Conservation (phyloP, 1,140 invertebrate species). For the Phenacoccus solenopsis region DNA sequence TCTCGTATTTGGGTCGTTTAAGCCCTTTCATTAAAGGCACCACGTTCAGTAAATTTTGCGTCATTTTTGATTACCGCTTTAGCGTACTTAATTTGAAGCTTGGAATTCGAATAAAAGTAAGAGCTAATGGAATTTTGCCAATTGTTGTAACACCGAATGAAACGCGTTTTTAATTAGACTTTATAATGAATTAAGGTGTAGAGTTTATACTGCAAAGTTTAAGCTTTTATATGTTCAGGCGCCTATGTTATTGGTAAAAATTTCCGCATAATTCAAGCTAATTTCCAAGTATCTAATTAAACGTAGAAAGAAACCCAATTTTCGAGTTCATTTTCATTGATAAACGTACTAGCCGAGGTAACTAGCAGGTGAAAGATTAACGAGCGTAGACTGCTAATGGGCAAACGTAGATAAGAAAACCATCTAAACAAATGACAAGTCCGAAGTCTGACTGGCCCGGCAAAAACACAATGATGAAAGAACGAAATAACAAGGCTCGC, state of each 20-base stretch:
- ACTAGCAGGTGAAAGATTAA: no score
- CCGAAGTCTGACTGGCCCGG: neutral
- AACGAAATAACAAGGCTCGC: neutral
- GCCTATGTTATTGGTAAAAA: no score
- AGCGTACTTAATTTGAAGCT: neutral
- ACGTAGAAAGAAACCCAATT: no score
- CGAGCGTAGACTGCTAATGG: no score
- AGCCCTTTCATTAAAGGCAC: neutral
- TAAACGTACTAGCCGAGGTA: no score
- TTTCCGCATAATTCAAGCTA: no score
- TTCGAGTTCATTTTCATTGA: no score
- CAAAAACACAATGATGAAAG: neutral
- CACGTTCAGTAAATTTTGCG: neutral
- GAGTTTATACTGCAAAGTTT: no score
- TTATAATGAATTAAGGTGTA: no score
- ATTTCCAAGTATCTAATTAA: no score
- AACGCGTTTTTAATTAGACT: no score
- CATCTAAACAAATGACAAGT: neutral
- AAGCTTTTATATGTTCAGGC: no score
- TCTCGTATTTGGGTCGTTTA: neutral
- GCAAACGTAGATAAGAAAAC: neutral
- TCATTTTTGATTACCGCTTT: neutral
- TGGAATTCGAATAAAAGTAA: neutral
- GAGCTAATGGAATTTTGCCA: slow-evolving; percentile 1
- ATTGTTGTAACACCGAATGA: neutral